phyloP scores from a whole-genome alignment of 2,113 vertebrate genomes.

The Lutjanus erythropterus region DNA sequence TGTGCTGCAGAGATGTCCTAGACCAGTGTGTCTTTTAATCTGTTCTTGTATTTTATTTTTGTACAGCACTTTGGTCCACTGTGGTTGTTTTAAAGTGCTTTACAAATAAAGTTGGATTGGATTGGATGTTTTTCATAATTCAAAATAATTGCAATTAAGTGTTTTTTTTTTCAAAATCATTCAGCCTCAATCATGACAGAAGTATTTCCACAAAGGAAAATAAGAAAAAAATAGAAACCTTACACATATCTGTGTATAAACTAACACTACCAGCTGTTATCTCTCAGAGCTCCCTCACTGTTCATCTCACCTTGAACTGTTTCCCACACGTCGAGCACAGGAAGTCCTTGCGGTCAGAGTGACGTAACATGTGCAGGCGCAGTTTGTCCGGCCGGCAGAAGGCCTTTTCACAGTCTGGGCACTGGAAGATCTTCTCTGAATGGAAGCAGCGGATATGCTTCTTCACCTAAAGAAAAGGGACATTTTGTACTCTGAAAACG shows the following conservation, averaged over 20 bases:
- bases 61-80: too few relatives aligned
- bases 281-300: neutral
- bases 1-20: too few relatives aligned
- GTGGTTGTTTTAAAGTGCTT: too few relatives aligned
- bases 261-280: neutral
- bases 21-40: too few relatives aligned
- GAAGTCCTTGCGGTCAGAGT: conserved; percentile 98
- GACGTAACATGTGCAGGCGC: conserved; percentile 95
- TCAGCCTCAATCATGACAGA: too few relatives aligned
- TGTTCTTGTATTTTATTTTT: too few relatives aligned
- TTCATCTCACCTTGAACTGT: conserved; percentile 92
- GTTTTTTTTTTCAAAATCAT: too few relatives aligned
- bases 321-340: conserved; percentile 98
- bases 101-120: too few relatives aligned
- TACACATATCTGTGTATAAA: neutral
- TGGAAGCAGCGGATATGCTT: conserved; percentile 98
- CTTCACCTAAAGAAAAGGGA: conserved; percentile 88
- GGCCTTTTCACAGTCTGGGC: conserved; percentile 95
- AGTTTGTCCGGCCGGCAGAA: conserved; percentile 98
- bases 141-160: too few relatives aligned
- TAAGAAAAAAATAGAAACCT: too few relatives aligned
- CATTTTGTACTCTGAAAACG: neutral
- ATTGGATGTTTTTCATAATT: too few relatives aligned
- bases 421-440: conserved; percentile 97
- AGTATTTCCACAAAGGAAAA: too few relatives aligned